Percentiles rank a stretch among this genome's conserved stretches.
Conservation (phyloP, 2,888 invertebrate species). For the Trimorus sp. region DNA sequence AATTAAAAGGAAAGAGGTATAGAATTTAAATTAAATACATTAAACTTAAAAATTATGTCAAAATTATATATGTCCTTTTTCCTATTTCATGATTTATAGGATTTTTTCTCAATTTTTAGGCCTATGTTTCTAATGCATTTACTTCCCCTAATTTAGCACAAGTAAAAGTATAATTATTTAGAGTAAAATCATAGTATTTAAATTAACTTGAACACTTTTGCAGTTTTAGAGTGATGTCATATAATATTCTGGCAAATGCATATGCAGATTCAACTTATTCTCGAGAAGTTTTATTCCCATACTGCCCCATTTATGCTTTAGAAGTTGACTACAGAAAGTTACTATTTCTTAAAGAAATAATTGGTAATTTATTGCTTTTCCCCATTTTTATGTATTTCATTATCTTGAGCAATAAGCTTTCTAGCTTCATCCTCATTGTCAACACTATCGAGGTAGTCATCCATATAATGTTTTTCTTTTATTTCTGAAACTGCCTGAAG, state of each 20-base stretch:
- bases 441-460: no score
- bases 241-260: constrained; percentile 95
- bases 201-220: constrained; percentile 65
- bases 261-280: constrained; percentile 94
- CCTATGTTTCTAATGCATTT: no score
- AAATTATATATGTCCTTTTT: no score
- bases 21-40: not conserved
- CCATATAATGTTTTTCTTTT: no score
- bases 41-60: not conserved
- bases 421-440: no score
- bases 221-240: constrained; percentile 91
- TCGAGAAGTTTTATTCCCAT: constrained; percentile 88
- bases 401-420: no score
- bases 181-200: constrained; percentile 2
- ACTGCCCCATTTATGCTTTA: constrained; percentile 92
- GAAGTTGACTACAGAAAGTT: constrained; percentile 93
- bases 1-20: constrained; percentile 84
- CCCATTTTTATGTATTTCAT: no score
- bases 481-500: no score
- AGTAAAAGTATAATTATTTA: no score
- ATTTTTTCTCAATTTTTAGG: no score
- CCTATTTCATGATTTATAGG: no score
- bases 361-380: constrained; percentile 82
- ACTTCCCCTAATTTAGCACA: no score
- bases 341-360: constrained; percentile 90